A percentile compares a stretch with the other conserved stretches of the same genome.
Evolutionary conservation across 1,140 invertebrate species (phyloP).

Genomic region (Drosophila guanche): DNA sequence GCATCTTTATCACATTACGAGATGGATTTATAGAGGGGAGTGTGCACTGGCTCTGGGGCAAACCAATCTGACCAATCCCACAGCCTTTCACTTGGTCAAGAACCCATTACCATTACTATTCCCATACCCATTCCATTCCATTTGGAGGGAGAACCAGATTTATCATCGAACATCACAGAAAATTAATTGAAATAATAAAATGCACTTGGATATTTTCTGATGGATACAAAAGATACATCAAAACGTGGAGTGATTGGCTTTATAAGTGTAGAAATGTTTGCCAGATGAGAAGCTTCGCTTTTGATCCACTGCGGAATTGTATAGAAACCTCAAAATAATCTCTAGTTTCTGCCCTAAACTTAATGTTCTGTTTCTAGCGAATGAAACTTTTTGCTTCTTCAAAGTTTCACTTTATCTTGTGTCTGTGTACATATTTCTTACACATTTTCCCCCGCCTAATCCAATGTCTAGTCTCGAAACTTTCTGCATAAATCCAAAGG

Average conservation of each 20-base stretch:
- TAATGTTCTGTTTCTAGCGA: not conserved
- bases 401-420: constrained; percentile 1
- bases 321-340: too few relatives aligned
- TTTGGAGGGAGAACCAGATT: constrained; percentile 15
- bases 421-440: constrained; percentile 7
- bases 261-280: too few relatives aligned
- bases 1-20: constrained; percentile 52
- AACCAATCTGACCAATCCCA: constrained; percentile 22
- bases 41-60: constrained; percentile 16
- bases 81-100: constrained; percentile 47
- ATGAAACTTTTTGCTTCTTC: not conserved
- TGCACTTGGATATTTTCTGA: constrained; percentile 11
- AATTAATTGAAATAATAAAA: constrained; percentile 27
- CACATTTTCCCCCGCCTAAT: constrained; percentile 7
- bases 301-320: too few relatives aligned
- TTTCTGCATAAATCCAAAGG: constrained; percentile 33
- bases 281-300: too few relatives aligned
- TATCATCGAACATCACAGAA: constrained; percentile 14
- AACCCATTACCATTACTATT: constrained; percentile 5
- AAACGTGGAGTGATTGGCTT: constrained; percentile 1
- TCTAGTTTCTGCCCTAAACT: too few relatives aligned
- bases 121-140: not conserved
- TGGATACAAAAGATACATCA: constrained; percentile 8
- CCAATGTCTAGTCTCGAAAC: constrained; percentile 22
- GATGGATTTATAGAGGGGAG: constrained; percentile 47